These are phyloP conservation scores for Trididemnum nubilum DNA, from an alignment of 23 tunicate species.

Conservation along the genomic window DNA sequence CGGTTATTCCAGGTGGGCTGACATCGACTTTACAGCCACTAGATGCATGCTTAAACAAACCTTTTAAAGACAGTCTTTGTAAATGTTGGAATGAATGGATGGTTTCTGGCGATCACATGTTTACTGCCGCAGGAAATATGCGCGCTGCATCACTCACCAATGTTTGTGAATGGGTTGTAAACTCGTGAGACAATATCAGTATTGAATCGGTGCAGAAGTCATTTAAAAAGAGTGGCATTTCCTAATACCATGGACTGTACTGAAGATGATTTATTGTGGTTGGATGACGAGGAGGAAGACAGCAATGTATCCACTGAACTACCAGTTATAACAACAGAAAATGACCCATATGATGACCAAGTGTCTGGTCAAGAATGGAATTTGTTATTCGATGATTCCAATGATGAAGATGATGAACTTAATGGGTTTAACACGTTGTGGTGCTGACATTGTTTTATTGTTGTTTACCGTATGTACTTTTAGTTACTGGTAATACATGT, in stretches of 20 bases:
- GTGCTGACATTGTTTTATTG: constrained; percentile 19
- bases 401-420: constrained; percentile 26
- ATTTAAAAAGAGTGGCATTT: constrained; percentile 32
- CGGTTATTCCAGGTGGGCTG: constrained; percentile 39
- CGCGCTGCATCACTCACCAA: constrained; percentile 29
- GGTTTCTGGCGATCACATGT: constrained; percentile 30
- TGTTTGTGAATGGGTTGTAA: constrained; percentile 24
- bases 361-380: constrained; percentile 33
- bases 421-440: constrained; percentile 18
- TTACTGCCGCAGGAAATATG: constrained; percentile 28
- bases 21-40: constrained; percentile 36
- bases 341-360: constrained; percentile 34
- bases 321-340: constrained; percentile 26
- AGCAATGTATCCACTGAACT: constrained; percentile 23
- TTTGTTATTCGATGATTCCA: constrained; percentile 32
- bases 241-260: constrained; percentile 38
- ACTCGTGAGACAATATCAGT: constrained; percentile 15
- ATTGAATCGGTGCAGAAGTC: constrained; percentile 32
- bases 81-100: constrained; percentile 39
- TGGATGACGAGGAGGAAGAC: constrained; percentile 44
- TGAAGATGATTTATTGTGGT: constrained; percentile 35
- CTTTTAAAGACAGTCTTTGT: constrained; percentile 15
- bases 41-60: constrained; percentile 35
- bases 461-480: constrained; percentile 24
- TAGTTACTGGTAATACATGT: constrained; percentile 27